phyloP scores from a whole-genome alignment of 1,140 invertebrate genomes.

The Euura lappo region DNA sequence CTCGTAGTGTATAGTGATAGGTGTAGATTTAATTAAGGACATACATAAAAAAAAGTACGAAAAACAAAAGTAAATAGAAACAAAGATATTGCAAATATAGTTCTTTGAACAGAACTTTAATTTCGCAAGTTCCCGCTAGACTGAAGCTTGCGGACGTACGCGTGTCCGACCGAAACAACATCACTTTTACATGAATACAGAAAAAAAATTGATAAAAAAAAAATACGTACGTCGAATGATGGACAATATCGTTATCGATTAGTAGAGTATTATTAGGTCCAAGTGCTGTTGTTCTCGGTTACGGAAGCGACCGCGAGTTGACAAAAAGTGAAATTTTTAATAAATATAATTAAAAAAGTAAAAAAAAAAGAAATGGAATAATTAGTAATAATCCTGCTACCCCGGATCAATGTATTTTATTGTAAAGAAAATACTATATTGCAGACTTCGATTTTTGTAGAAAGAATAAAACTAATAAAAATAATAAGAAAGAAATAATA shows the following conservation, averaged over 20 bases:
- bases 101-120: neutral
- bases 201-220: neutral
- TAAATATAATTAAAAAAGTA: constrained; percentile 20
- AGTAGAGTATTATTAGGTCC: neutral
- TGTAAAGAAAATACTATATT: constrained; percentile 47
- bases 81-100: neutral
- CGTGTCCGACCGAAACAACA: neutral
- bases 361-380: constrained; percentile 16
- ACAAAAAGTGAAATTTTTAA: constrained; percentile 34
- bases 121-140: constrained; percentile 33
- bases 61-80: constrained; percentile 10
- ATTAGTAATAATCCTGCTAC: constrained; percentile 26
- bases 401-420: constrained; percentile 55
- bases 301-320: constrained; percentile 20
- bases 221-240: too few relatives aligned
- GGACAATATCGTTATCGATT: too few relatives aligned
- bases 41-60: constrained; percentile 1
- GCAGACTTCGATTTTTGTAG: constrained; percentile 50
- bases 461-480: constrained; percentile 19
- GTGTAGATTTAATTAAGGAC: neutral
- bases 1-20: constrained; percentile 1
- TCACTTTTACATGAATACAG: neutral
- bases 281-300: neutral
- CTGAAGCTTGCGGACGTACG: constrained; percentile 33
- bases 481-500: neutral